Evolutionary conservation across 2,797 vertebrate genomes (phyloP), one percentile per base, ranked within the genome.

Genomic region (Pseudochromis fuscus): DNA sequence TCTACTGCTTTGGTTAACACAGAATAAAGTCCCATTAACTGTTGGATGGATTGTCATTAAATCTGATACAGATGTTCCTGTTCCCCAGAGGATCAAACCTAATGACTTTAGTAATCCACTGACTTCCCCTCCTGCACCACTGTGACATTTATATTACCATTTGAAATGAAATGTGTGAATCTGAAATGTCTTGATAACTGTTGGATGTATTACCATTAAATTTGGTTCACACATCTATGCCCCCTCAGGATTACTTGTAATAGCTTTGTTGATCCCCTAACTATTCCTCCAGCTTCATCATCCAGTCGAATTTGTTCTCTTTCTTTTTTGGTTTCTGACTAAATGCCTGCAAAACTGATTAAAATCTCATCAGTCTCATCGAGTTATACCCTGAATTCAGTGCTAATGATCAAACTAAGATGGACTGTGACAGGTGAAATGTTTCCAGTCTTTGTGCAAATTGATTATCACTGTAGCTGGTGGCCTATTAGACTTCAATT

Each of bases 301-400:
- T 30, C 4, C 30, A 74, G 16, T 45, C 30, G 45, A 27, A 40
- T 61, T 38, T 57, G 18, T 58, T 23, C 25, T 21, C 11, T 51
- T 37, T 15, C 15, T n/a, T 44, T 10, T 71, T 59, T 44, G 30
- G 28, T 72, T 59, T 25, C 24, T 60, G n/a, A 31, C 51, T n/a
- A 37, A 48, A 46, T 48, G 27, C 2, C 25, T 48, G 25, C 7
- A 33, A 53, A 48, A 33, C 28, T 19, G 46, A 37, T 46, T 28
- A 18, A 5, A 25, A 49, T 18, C 24, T 7, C 5, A 45, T 57
- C 9, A 37, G 27, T 24, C 7, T 55, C 18, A 42, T 19, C 0
- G n/a, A n/a, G n/a, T n/a, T n/a, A n/a, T n/a, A n/a, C n/a, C n/a
- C n/a, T n/a, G n/a, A n/a, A n/a, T 62, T 28, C 27, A 13, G 15